Evolutionary conservation across 2,113 vertebrate species (phyloP).

Genomic region (Brachypodius melanocephalos): DNA sequence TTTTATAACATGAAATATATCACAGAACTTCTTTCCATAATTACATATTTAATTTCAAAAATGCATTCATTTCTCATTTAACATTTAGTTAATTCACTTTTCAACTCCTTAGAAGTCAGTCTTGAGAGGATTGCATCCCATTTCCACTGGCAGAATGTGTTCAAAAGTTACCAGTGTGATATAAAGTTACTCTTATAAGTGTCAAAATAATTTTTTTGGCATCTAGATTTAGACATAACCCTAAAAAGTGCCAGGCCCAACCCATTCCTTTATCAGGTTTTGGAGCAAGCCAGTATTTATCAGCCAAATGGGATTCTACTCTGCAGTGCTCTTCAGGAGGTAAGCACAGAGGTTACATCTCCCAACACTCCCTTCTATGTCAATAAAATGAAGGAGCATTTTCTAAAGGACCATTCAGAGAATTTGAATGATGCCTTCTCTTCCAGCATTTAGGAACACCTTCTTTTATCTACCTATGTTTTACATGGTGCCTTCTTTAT

Average conservation of each 20-base stretch:
- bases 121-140: not conserved
- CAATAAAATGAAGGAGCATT: not conserved
- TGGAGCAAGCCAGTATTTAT: not conserved
- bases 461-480: not conserved
- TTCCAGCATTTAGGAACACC: not conserved
- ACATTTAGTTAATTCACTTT: not conserved
- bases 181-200: not conserved
- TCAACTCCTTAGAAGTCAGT: not conserved
- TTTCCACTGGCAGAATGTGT: not conserved
- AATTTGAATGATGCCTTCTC: not conserved
- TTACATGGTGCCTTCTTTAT: not conserved
- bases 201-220: not conserved
- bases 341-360: not conserved
- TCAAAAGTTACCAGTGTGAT: not conserved
- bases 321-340: not conserved
- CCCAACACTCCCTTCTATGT: not conserved
- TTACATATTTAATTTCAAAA: not conserved
- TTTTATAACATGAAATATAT: not conserved
- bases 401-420: conserved; percentile 4
- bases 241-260: not conserved
- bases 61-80: not conserved
- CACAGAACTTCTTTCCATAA: not conserved
- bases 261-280: not conserved
- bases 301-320: not conserved
- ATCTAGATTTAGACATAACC: not conserved